Percentiles rank a stretch among this genome's conserved stretches.
phyloP scores from a whole-genome alignment of 2,797 vertebrate species.

The Saxicola maurus region DNA sequence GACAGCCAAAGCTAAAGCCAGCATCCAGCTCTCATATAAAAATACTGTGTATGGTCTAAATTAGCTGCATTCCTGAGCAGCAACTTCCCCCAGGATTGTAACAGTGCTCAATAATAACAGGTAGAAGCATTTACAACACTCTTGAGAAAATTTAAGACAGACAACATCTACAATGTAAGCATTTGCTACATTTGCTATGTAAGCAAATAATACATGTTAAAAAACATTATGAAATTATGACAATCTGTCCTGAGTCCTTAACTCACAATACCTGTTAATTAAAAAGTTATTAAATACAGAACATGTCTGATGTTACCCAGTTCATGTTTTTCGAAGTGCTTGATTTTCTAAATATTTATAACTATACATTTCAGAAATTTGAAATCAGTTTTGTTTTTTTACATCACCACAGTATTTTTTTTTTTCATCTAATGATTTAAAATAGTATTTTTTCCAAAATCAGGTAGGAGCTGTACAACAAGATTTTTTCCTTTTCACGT shows the following conservation, averaged over 20 bases:
- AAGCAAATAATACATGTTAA: neutral
- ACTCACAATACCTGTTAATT: neutral
- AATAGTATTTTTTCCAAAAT: neutral
- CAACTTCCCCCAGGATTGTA: neutral
- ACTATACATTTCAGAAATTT: neutral
- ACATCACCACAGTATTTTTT: neutral
- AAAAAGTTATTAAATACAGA: neutral
- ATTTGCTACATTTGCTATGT: neutral
- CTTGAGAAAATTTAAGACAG: neutral
- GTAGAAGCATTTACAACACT: neutral
- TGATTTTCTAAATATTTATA: neutral
- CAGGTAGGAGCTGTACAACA: neutral
- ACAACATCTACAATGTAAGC: neutral
- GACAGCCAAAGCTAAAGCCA: constrained; percentile 8
- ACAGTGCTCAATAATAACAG: neutral
- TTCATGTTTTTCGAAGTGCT: neutral
- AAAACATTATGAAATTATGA: neutral
- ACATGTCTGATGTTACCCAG: neutral
- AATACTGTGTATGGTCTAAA: neutral
- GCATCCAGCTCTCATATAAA: neutral
- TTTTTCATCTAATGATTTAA: neutral
- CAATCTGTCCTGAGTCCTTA: neutral
- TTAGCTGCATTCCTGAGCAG: neutral
- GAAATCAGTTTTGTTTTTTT: neutral
- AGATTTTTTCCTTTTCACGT: neutral